Conservation (phyloP, 2,888 invertebrate genomes). For the Dorcus hopei region DNA sequence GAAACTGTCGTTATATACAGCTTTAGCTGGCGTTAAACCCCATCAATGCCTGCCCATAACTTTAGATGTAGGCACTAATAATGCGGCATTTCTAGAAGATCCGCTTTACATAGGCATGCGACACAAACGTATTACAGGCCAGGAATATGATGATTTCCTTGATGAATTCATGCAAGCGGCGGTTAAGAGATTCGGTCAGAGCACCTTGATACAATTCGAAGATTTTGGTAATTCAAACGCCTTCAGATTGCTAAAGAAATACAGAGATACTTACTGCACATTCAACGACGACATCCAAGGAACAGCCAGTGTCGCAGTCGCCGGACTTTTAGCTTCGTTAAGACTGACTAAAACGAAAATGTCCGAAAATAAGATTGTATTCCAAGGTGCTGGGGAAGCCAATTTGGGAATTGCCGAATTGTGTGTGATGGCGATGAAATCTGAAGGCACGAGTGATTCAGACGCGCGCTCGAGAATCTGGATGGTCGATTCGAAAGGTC, state of each 20-base stretch:
- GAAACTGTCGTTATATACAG: conserved; percentile 94
- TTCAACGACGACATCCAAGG: conserved; percentile 99
- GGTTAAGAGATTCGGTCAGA: conserved; percentile 80
- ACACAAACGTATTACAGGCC: conserved; percentile 79
- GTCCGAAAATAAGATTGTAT: conserved; percentile 82
- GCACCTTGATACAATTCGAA: conserved; percentile 89
- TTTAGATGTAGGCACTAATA: conserved; percentile 93
- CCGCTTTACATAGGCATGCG: conserved; percentile 92
- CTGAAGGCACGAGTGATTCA: conserved; percentile 71
- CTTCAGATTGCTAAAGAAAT: conserved; percentile 87
- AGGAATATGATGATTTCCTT: conserved; percentile 85
- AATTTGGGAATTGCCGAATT: conserved; percentile 81
- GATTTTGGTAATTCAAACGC: conserved; percentile 98
- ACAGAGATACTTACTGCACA: conserved; percentile 84
- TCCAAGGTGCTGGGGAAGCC: conserved; percentile 93
- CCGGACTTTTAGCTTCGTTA: conserved; percentile 85
- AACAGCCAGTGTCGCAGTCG: conserved; percentile 93
- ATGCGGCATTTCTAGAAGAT: conserved; percentile 79
- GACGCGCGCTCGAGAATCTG: conserved; percentile 83
- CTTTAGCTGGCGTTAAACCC: conserved; percentile 94
- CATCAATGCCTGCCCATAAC: conserved; percentile 92
- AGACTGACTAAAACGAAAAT: conserved; percentile 79
- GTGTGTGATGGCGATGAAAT: conserved; percentile 88
- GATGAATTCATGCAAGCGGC: conserved; percentile 97
- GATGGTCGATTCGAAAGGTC: conserved; percentile 95